A percentile compares a stretch with the other conserved stretches of the same genome.
Conservation (phyloP, 2,113 vertebrate genomes). For the Entosphenus tridentatus region DNA sequence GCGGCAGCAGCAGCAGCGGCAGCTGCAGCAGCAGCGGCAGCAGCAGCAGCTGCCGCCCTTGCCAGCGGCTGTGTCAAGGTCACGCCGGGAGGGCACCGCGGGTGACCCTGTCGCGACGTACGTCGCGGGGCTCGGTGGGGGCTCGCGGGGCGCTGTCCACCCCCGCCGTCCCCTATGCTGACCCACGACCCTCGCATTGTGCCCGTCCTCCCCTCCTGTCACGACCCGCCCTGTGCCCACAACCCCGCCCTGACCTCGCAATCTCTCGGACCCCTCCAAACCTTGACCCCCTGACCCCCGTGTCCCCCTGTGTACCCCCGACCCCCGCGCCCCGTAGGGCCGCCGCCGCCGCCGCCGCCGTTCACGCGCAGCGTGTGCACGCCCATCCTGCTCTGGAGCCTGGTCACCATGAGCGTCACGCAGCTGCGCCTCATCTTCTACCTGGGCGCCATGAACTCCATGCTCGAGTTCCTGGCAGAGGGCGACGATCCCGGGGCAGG, state of each 20-base stretch:
- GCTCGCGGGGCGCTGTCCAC: background rate
- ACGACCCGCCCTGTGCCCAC: background rate
- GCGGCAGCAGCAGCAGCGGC: too few relatives aligned
- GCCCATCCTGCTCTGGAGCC: conserved; percentile 62
- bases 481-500: background rate
- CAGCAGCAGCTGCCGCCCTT: too few relatives aligned
- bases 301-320: conserved; percentile 15
- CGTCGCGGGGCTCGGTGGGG: background rate
- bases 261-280: background rate
- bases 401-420: conserved; percentile 59
- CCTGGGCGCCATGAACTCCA: conserved; percentile 74
- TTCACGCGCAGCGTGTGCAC: conserved; percentile 45
- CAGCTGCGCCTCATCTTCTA: conserved; percentile 64
- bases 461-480: conserved; percentile 48
- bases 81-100: too few relatives aligned
- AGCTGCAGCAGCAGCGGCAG: too few relatives aligned
- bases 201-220: too few relatives aligned
- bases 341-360: background rate
- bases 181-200: background rate
- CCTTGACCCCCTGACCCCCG: conserved; percentile 6
- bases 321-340: conserved; percentile 7
- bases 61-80: too few relatives aligned
- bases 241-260: background rate
- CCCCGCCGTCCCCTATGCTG: background rate
- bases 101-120: background rate